Evolutionary conservation across 2,113 vertebrate genomes (phyloP).

Genomic region (Falcunculus frontatus): DNA sequence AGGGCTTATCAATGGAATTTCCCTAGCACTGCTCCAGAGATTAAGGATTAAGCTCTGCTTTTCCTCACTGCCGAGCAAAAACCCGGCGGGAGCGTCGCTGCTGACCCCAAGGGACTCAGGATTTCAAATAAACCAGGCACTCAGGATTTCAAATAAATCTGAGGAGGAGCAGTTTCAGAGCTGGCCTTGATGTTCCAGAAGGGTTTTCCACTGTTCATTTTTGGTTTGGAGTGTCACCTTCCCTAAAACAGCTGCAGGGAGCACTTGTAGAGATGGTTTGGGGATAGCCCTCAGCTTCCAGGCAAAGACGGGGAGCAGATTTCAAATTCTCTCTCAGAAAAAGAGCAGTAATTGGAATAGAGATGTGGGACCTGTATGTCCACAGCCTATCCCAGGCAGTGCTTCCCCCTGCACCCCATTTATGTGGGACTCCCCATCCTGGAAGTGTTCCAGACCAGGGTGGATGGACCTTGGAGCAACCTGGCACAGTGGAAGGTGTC

Average conservation of each 20-base stretch:
- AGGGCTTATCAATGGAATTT: background rate
- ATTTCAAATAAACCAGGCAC: no score
- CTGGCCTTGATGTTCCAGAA: background rate
- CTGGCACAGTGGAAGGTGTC: background rate
- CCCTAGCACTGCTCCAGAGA: background rate
- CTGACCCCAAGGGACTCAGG: background rate
- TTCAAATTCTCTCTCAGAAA: background rate
- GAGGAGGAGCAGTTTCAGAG: background rate
- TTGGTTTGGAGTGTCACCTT: background rate
- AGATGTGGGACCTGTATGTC: background rate
- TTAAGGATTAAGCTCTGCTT: background rate
- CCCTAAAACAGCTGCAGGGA: background rate
- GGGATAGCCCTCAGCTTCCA: background rate
- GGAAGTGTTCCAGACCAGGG: background rate
- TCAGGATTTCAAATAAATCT: fast-evolving
- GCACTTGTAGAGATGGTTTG: fast-evolving
- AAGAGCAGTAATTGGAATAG: background rate
- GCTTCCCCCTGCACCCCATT: background rate
- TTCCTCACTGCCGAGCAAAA: background rate
- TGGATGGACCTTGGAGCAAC: background rate
- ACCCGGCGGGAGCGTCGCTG: fast-evolving
- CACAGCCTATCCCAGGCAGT: background rate
- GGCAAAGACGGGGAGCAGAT: background rate
- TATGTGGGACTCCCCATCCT: background rate
- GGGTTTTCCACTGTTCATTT: fast-evolving